Percentiles rank a stretch among this genome's conserved stretches.
These are phyloP conservation scores for Spea hammondii DNA, from an alignment of 2,797 vertebrate species.

Conservation along the genomic window DNA sequence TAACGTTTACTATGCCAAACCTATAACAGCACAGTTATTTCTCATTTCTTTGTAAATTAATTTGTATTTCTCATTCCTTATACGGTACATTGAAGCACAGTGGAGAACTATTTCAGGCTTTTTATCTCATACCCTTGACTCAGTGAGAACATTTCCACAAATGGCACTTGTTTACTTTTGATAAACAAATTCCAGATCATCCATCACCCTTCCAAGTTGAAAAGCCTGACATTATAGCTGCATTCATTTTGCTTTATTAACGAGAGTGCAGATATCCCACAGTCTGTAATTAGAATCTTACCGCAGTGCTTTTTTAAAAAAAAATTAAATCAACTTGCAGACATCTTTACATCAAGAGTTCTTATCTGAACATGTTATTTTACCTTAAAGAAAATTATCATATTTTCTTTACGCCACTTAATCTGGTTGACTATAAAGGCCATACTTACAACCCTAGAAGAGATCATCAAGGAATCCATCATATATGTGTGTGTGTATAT, in stretches of 20 bases:
- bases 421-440: too few species aligned
- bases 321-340: slow-evolving; percentile 41
- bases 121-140: slow-evolving; percentile 57
- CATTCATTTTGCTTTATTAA: slow-evolving; percentile 41
- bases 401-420: too few species aligned
- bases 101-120: slow-evolving; percentile 51
- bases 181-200: slow-evolving; percentile 56
- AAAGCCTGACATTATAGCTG: slow-evolving; percentile 45
- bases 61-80: slow-evolving; percentile 48
- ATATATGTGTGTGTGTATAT: too few species aligned
- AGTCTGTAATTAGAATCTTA: slow-evolving; percentile 37
- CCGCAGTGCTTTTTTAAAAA: slow-evolving; percentile 43
- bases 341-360: slow-evolving; percentile 24
- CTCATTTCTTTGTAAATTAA: slow-evolving; percentile 5
- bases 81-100: slow-evolving; percentile 43
- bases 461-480: too few species aligned
- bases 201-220: slow-evolving; percentile 48
- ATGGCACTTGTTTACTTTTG: slow-evolving; percentile 54
- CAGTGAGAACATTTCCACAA: slow-evolving; percentile 52
- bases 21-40: slow-evolving; percentile 13
- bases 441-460: too few species aligned
- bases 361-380: background rate
- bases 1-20: background rate
- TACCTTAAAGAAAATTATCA: background rate
- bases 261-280: slow-evolving; percentile 35